phyloP scores from a whole-genome alignment of 2,888 invertebrate species.

The Drosophila pegasa region DNA sequence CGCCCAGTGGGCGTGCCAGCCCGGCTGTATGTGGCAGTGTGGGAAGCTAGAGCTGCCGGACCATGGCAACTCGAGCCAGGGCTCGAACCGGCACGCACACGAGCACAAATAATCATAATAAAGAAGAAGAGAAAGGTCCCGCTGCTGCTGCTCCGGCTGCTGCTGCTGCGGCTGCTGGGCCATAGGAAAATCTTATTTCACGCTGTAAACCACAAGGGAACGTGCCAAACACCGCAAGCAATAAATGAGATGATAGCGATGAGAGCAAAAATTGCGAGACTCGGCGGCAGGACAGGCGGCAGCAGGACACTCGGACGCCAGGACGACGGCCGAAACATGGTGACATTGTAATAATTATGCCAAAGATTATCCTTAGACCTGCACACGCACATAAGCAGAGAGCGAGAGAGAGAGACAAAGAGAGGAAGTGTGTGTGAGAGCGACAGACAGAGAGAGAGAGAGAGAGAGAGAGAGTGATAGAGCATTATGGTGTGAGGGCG shows the following conservation, averaged over 20 bases:
- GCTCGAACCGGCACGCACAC: constrained; percentile 70
- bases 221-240: constrained; percentile 80
- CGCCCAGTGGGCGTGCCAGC: not conserved
- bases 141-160: constrained; percentile 6
- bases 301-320: constrained; percentile 22
- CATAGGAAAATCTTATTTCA: constrained; percentile 79
- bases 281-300: constrained; percentile 21
- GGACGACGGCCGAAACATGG: constrained; percentile 67
- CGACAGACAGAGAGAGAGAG: too few species aligned
- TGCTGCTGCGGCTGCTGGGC: constrained; percentile 26
- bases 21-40: not conserved
- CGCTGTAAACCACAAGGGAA: constrained; percentile 80
- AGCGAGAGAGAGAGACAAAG: not conserved
- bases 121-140: constrained; percentile 39
- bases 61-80: constrained; percentile 68
- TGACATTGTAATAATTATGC: constrained; percentile 82
- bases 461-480: not conserved
- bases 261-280: constrained; percentile 69
- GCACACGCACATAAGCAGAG: constrained; percentile 34
- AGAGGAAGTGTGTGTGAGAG: not conserved
- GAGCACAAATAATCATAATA: constrained; percentile 79
- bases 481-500: constrained; percentile 48
- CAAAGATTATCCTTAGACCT: constrained; percentile 79
- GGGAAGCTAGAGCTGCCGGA: constrained; percentile 37
- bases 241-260: constrained; percentile 73